A percentile compares a stretch with the other conserved stretches of the same genome.
Conservation (phyloP, 2,888 invertebrate species). For the Charanyca ferruginea region DNA sequence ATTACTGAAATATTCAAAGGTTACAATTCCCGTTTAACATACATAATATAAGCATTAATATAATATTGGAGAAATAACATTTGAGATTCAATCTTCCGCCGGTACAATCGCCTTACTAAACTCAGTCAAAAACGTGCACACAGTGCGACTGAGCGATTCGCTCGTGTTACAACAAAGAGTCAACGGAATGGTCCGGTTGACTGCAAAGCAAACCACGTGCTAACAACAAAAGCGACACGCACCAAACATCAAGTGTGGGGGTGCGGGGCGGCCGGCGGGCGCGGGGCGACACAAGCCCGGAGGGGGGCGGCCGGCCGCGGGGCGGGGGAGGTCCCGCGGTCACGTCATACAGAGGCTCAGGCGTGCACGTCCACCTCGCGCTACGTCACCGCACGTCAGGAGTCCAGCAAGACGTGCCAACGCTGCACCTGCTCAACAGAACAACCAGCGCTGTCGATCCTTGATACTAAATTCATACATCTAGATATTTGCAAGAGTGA, state of each 20-base stretch:
- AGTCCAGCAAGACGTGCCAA: conserved; percentile 97
- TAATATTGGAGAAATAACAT: conserved; percentile 50
- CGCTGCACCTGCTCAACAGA: conserved; percentile 93
- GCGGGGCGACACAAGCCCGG: conserved; percentile 27
- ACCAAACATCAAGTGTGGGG: conserved; percentile 32
- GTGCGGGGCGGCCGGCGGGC: conserved; percentile 45
- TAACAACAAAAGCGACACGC: conserved; percentile 62
- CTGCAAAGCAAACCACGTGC: conserved; percentile 56
- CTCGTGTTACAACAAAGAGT: conserved; percentile 23
- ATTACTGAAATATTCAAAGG: conserved; percentile 39
- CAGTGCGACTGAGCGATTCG: conserved; percentile 43
- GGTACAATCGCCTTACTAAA: conserved; percentile 22
- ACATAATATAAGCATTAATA: conserved; percentile 58
- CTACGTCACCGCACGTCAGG: conserved; percentile 91
- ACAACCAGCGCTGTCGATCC: not conserved
- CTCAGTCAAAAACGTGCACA: conserved; percentile 46
- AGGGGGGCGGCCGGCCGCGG: conserved; percentile 49
- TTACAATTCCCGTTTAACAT: conserved; percentile 52
- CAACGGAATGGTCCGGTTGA: conserved; percentile 33
- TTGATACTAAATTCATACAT: not conserved
- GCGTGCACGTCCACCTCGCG: conserved; percentile 72
- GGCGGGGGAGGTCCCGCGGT: conserved; percentile 31
- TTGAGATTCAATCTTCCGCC: conserved; percentile 41
- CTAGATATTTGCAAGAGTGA: too few species aligned
- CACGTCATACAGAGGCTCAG: conserved; percentile 65